These are phyloP conservation scores for Drymonia ruficornis DNA, from an alignment of 2,888 invertebrate genomes.

Conservation along the genomic window DNA sequence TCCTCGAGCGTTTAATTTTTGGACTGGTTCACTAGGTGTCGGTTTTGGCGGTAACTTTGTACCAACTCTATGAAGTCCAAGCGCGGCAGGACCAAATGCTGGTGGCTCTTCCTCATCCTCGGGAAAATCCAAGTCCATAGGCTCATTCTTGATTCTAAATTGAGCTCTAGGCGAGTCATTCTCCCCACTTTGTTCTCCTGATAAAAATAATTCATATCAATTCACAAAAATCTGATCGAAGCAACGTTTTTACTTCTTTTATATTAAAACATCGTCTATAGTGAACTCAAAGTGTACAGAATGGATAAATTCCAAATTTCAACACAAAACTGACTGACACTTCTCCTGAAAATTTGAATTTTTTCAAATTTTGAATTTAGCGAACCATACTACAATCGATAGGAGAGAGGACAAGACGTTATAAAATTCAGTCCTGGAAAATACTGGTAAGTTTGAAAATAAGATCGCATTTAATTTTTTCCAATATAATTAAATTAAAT, in stretches of 20 bases:
- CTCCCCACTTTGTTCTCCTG: constrained; percentile 65
- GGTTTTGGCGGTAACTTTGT: constrained; percentile 89
- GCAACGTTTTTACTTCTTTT: constrained; percentile 3
- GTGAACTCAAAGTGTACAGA: constrained; percentile 11
- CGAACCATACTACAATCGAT: constrained; percentile 48
- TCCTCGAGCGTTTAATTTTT: constrained; percentile 92
- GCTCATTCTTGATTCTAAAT: constrained; percentile 82
- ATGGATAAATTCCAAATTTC: constrained; percentile 46
- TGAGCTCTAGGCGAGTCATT: constrained; percentile 57
- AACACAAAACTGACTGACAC: constrained; percentile 62
- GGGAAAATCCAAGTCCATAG: constrained; percentile 86
- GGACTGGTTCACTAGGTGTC: constrained; percentile 90
- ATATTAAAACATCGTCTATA: constrained; percentile 6
- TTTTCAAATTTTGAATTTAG: constrained; percentile 83
- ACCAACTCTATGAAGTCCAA: constrained; percentile 93
- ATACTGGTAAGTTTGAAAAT: constrained; percentile 29
- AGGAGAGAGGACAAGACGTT: constrained; percentile 22
- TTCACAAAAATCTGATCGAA: not conserved
- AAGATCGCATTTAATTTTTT: constrained; percentile 14
- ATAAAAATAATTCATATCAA: constrained; percentile 37
- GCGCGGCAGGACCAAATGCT: constrained; percentile 91
- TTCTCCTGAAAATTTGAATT: constrained; percentile 77
- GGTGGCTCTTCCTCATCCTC: constrained; percentile 88
- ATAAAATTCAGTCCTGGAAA: constrained; percentile 17
- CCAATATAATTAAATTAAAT: constrained; percentile 8